Percentiles rank a stretch among this genome's conserved stretches.
phyloP scores from a whole-genome alignment of 2,888 invertebrate genomes.

The Pandemis heparana region DNA sequence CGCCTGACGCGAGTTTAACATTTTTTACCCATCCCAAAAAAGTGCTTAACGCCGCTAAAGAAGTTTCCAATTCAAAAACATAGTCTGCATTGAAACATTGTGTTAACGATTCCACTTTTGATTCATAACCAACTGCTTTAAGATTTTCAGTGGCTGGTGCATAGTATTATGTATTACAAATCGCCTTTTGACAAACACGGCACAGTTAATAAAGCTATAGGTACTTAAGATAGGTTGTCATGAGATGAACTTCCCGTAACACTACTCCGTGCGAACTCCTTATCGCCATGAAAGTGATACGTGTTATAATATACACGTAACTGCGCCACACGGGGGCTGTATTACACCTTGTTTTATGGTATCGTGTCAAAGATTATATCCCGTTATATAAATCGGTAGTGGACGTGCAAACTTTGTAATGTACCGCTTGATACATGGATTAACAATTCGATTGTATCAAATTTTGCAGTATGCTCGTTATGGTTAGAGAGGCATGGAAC shows the following conservation, averaged over 20 bases:
- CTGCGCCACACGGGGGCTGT: conserved; percentile 8
- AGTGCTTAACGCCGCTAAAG: too few species aligned
- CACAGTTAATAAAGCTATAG: conserved; percentile 3
- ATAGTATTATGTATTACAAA: not conserved
- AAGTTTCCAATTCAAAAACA: too few species aligned
- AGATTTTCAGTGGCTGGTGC: too few species aligned
- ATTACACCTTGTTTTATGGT: not conserved
- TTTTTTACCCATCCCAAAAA: too few species aligned
- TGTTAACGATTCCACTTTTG: too few species aligned
- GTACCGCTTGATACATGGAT: too few species aligned
- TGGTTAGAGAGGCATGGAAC: too few species aligned
- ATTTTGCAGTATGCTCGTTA: too few species aligned
- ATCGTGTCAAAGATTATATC: not conserved
- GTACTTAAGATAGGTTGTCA: not conserved
- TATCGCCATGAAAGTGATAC: conserved; percentile 24
- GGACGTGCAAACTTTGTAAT: not conserved
- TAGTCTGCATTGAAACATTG: too few species aligned
- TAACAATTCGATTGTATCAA: too few species aligned
- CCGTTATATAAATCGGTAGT: not conserved
- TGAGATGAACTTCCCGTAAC: conserved; percentile 20
- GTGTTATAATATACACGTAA: conserved; percentile 17
- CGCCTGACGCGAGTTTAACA: too few species aligned
- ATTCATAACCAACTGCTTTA: too few species aligned
- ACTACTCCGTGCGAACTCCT: conserved; percentile 14
- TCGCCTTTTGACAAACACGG: not conserved